Percentiles rank a stretch among this genome's conserved stretches.
phyloP scores from a whole-genome alignment of 2,888 invertebrate genomes.

The Volucella zonaria region DNA sequence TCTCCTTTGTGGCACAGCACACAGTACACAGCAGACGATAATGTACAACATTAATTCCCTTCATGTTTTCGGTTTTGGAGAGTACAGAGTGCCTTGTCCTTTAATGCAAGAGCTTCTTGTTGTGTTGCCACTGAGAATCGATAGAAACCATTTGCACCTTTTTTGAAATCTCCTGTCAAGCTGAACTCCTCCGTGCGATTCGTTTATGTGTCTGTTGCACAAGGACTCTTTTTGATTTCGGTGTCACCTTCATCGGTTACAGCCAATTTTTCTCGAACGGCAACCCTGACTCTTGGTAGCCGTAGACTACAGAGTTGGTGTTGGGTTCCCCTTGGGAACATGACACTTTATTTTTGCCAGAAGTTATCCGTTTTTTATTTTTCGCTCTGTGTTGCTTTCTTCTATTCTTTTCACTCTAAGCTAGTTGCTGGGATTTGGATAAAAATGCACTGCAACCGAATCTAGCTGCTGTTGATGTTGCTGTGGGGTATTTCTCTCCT shows the following conservation, averaged over 20 bases:
- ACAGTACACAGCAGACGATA: conserved; percentile 45
- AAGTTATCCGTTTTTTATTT: conserved; percentile 24
- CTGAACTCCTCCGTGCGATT: too few species aligned
- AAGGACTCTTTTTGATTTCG: too few species aligned
- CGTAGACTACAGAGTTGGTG: background rate
- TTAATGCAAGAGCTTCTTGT: conserved; percentile 12
- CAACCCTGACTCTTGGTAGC: background rate
- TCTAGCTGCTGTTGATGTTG: background rate
- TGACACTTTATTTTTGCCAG: conserved; percentile 52
- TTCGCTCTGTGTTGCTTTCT: background rate
- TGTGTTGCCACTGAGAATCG: too few species aligned
- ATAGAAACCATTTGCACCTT: too few species aligned
- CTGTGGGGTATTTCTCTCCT: conserved; percentile 1
- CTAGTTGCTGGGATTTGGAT: conserved; percentile 26
- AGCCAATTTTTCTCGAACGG: too few species aligned
- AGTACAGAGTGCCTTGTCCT: conserved; percentile 18
- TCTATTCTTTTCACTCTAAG: background rate
- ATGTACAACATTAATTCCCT: conserved; percentile 68
- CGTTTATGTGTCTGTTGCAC: too few species aligned
- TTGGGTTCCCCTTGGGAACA: conserved; percentile 34
- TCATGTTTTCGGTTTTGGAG: conserved; percentile 57
- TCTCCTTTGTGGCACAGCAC: conserved; percentile 60
- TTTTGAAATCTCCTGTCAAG: too few species aligned
- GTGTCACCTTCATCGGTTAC: too few species aligned
- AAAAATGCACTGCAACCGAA: background rate